Evolutionary conservation across 2,113 vertebrate genomes (phyloP), one percentile per base, ranked within the genome.

Genomic region (Scatophagus argus): DNA sequence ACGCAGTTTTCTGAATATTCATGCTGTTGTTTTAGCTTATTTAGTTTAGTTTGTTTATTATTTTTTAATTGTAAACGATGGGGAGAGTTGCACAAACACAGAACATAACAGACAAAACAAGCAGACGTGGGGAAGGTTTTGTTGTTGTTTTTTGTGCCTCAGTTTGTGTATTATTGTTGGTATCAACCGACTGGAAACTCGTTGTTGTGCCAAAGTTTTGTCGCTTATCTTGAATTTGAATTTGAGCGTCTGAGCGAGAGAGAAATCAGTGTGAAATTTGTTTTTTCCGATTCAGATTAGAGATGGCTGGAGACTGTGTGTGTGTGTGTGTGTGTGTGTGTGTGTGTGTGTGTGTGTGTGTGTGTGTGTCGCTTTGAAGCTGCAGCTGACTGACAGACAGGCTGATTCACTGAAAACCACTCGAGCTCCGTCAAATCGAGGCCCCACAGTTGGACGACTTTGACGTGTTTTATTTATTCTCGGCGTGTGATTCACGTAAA

Each of bases 221-320:
- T 36, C 1, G 21, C 32, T 34, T 36, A 36, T 59, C 32, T 2
- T 44, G 25, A 44, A 4, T 21, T 44, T 63, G 41, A 59, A 27
- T 60, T 6, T 47, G 43, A 49, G 12, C 4, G 49, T 43, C 11
- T n/a, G 39, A 27, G 6, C 2, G 25, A 31, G 23, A 19, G 52
- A 71, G 41, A 71, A 71, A 47, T 71, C 68, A 13, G 29, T 7
- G 19, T 71, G 29, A 47, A 59, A 59, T 60, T 38, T 49, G 2
- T 1, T 21, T 23, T 49, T 44, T 47, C 19, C 36, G 16, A 29
- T 21, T 38, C 6, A 59, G 54, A 59, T 59, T 4, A 5, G 25
- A 43, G 51, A 29, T 19, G 13, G 12, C 12, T 32, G 36, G 4
- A 49, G 44, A 47, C 29, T 63, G 39, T 47, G 41, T 43, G 41